phyloP scores from a whole-genome alignment of 2,797 vertebrate genomes.

The Pangasius larnaudii region DNA sequence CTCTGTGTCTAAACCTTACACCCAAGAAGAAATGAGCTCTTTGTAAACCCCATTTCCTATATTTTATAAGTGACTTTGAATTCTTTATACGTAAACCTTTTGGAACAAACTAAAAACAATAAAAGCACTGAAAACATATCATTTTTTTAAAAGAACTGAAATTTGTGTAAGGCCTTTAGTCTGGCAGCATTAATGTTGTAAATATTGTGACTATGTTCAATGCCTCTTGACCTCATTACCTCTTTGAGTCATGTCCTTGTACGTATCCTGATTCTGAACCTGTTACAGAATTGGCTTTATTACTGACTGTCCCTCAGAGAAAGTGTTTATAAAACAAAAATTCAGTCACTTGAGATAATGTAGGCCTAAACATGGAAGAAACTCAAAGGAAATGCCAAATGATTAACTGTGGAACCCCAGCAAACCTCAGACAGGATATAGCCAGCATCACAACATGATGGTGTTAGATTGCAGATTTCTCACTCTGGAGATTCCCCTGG shows the following conservation, averaged over 20 bases:
- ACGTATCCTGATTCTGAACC: not conserved
- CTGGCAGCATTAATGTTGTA: too few relatives aligned
- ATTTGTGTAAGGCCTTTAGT: too few relatives aligned
- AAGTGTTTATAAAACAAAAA: not conserved
- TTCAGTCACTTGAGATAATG: too few relatives aligned
- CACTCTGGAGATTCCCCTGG: not conserved
- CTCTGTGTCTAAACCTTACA: not conserved
- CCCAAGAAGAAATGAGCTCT: too few relatives aligned
- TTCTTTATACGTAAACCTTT: too few relatives aligned
- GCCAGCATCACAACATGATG: not conserved
- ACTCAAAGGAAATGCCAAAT: not conserved
- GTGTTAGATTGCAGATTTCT: not conserved
- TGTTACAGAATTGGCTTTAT: not conserved
- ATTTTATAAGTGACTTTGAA: too few relatives aligned
- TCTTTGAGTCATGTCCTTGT: not conserved
- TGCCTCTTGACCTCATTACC: too few relatives aligned
- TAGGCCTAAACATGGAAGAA: not conserved
- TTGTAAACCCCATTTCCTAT: too few relatives aligned
- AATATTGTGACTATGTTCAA: too few relatives aligned
- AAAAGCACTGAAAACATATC: too few relatives aligned
- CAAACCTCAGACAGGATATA: not conserved
- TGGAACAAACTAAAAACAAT: too few relatives aligned
- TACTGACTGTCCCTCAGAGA: not conserved
- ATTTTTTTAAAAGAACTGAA: too few relatives aligned
- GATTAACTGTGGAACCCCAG: not conserved